These are phyloP conservation scores for Patella vulgata DNA, from an alignment of 1,140 invertebrate species.

Conservation along the genomic window DNA sequence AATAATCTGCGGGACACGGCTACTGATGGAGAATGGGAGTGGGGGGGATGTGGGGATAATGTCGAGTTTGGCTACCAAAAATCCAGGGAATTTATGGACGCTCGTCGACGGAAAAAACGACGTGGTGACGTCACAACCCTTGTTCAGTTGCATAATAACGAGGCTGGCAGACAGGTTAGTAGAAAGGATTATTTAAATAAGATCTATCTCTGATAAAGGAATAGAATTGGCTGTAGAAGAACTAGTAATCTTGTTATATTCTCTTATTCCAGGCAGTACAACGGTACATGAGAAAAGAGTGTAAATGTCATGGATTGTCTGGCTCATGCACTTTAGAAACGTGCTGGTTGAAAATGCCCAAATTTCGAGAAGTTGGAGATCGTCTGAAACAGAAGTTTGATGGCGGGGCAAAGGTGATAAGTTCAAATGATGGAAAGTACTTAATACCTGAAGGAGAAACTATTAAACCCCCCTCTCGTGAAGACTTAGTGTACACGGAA, in stretches of 20 bases:
- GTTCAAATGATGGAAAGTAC: constrained; percentile 51
- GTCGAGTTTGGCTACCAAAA: constrained; percentile 95
- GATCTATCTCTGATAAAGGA: too few relatives aligned
- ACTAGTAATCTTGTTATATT: too few relatives aligned
- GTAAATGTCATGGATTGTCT: constrained; percentile 96
- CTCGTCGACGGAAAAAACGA: constrained; percentile 76
- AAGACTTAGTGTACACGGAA: constrained; percentile 88
- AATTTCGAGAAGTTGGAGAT: constrained; percentile 84
- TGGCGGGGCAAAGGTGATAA: constrained; percentile 78
- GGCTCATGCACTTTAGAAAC: constrained; percentile 94
- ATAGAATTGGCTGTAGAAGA: too few relatives aligned
- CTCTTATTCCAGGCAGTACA: constrained; percentile 48
- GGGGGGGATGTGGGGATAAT: constrained; percentile 97
- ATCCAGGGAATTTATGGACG: constrained; percentile 91
- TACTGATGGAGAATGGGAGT: constrained; percentile 88
- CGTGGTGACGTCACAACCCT: constrained; percentile 56
- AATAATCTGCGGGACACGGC: constrained; percentile 53
- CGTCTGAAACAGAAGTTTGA: constrained; percentile 83
- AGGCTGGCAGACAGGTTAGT: constrained; percentile 63
- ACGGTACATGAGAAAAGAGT: constrained; percentile 66
- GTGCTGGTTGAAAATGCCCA: constrained; percentile 91
- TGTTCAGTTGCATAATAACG: constrained; percentile 65
- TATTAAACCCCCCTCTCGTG: constrained; percentile 81
- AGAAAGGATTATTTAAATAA: too few relatives aligned
- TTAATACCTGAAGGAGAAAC: constrained; percentile 49